Percentiles rank a stretch among this genome's conserved stretches.
Conservation (phyloP, 37 sponge, comb jelly and placozoan species). For the Haliclona indistincta region DNA sequence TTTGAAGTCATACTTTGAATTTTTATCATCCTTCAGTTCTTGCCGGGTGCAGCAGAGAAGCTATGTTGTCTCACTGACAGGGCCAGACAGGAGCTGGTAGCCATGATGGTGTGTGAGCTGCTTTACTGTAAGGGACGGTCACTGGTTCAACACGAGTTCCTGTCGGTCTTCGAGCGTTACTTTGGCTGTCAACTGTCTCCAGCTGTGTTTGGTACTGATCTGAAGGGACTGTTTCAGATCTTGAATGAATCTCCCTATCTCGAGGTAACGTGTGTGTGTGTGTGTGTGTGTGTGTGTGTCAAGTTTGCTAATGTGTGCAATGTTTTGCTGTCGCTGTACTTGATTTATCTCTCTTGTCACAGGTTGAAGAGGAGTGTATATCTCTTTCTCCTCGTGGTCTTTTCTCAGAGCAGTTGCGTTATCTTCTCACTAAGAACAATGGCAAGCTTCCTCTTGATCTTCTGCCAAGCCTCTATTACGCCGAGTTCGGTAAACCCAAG, state of each 20-base stretch:
- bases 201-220: no score
- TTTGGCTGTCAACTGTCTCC: no score
- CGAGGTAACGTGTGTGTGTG: neutral
- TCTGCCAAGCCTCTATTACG: constrained; percentile 19
- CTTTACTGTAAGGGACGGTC: constrained; percentile 13
- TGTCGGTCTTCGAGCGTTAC: no score
- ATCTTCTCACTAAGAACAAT: constrained; percentile 46
- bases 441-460: constrained; percentile 32
- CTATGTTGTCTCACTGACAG: constrained; percentile 12
- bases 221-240: no score
- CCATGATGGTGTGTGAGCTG: constrained; percentile 38
- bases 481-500: constrained; percentile 13
- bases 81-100: neutral
- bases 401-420: constrained; percentile 53
- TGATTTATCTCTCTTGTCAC: neutral
- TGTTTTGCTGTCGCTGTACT: neutral
- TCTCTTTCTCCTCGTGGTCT: neutral
- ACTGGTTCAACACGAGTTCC: no score
- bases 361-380: neutral
- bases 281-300: neutral
- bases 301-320: constrained; percentile 1
- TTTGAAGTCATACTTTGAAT: no score
- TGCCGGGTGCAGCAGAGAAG: constrained; percentile 1
- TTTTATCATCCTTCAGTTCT: neutral
- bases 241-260: neutral